A percentile compares a stretch with the other conserved stretches of the same genome.
These are phyloP conservation scores for Xestia c-nigrum DNA, from an alignment of 2,888 invertebrate genomes.

Conservation along the genomic window DNA sequence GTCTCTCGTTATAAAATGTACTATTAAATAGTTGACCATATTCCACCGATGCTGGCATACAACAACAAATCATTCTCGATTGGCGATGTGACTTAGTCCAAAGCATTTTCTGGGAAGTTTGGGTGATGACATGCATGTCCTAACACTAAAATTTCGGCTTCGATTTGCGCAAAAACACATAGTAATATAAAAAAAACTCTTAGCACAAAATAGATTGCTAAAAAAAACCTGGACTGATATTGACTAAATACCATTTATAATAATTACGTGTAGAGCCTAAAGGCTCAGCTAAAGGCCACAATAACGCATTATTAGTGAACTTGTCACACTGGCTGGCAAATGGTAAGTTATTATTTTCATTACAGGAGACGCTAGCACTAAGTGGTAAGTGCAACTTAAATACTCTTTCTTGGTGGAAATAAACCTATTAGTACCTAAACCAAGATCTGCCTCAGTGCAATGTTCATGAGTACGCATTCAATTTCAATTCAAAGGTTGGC, in stretches of 20 bases:
- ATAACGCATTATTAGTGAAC: constrained; percentile 40
- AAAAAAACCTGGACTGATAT: constrained; percentile 6
- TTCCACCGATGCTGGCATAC: neutral
- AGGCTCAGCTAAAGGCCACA: neutral
- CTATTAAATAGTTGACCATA: neutral
- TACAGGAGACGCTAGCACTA: neutral
- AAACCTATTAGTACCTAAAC: neutral
- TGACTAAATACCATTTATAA: constrained; percentile 34
- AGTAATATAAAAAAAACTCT: neutral
- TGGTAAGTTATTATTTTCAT: constrained; percentile 26
- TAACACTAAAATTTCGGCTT: neutral
- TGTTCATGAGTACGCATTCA: neutral
- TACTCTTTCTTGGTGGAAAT: constrained; percentile 1
- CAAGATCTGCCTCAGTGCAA: neutral
- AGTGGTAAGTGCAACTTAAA: neutral
- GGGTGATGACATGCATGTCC: neutral
- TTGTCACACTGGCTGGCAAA: constrained; percentile 7
- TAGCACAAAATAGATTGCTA: neutral
- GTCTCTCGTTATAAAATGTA: too few relatives aligned
- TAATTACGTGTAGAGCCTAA: constrained; percentile 16
- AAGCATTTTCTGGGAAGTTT: neutral
- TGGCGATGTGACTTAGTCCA: neutral
- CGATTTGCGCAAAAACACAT: neutral
- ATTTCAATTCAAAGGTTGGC: neutral
- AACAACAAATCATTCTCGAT: neutral